Evolutionary conservation across 2,888 invertebrate genomes (phyloP), one percentile per base, ranked within the genome.

Genomic region (Luffia ferchaultella): DNA sequence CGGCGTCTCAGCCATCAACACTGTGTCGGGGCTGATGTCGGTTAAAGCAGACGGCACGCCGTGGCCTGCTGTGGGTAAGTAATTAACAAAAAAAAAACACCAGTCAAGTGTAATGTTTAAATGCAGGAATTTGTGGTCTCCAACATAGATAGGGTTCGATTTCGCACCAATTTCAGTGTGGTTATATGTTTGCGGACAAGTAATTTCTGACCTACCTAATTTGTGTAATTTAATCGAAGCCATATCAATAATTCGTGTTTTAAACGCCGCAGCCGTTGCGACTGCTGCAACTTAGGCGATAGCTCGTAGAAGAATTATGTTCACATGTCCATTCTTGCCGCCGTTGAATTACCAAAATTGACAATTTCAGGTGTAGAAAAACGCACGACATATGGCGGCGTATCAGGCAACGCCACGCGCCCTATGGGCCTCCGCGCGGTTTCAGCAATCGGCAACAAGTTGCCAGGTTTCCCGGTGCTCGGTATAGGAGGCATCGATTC

Each of bases 401-500:
- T 98, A 0, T 95, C 94, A 15, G 91, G 98, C 46, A 97, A 96
- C 71, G 97, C 98, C 0, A 97, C 96, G 0, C 88, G 98, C 0
- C 98, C 99, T 0, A 93, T 98, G 73, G 98, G 96, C 0, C 76
- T 99, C 16, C 87, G 90, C 53, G 98, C 97, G 0, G 93, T 99
- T 5, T 95, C 97, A 0, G 89, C 94, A 0, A 93, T 99, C 55
- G 93, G 91, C 1, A 89, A 89, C 53, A 89, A 88, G 46, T 62
- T 98, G 30, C 96, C 96, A 0, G 93, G 90, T 1, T 97, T 95
- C 73, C 93, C 97, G 0, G 94, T 99, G 52, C 86, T 99, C 55
- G 98, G 98, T 18, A 96, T 97, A 51, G 98, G 98, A 5, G 99
- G 99, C 1, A 92, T 99, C 16, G 98, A 99, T 77, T 96, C 97